phyloP scores from a whole-genome alignment of 2,888 invertebrate species.

The Erebia ligea region DNA sequence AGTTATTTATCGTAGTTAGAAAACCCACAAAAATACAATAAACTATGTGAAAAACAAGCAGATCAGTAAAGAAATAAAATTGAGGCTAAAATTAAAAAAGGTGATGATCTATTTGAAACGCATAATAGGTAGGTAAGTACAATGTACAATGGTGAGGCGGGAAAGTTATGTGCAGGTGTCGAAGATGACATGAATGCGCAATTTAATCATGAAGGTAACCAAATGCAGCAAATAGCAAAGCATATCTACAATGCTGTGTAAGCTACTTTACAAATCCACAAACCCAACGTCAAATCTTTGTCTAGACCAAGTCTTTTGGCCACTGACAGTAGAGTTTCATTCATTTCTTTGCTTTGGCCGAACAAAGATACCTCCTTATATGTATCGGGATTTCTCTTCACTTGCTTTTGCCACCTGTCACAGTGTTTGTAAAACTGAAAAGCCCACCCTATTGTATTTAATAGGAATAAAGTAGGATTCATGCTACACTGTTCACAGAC shows the following conservation, averaged over 20 bases:
- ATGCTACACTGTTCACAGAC: too few relatives aligned
- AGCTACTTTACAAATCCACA: conserved; percentile 57
- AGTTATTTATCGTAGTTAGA: too few relatives aligned
- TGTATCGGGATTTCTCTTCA: conserved; percentile 86
- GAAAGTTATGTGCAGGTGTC: too few relatives aligned
- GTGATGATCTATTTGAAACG: too few relatives aligned
- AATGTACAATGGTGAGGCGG: not conserved
- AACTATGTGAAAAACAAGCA: too few relatives aligned
- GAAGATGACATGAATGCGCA: not conserved
- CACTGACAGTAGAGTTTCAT: conserved; percentile 80
- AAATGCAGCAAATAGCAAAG: not conserved
- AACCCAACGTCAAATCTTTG: conserved; percentile 77
- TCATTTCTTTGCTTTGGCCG: conserved; percentile 80
- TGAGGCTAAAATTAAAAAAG: too few relatives aligned
- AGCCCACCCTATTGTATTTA: conserved; percentile 29
- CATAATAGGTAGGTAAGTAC: too few relatives aligned
- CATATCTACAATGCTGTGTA: conserved; percentile 28
- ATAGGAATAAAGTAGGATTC: not conserved
- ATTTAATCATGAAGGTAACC: not conserved
- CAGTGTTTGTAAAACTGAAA: conserved; percentile 92
- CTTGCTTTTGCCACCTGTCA: conserved; percentile 86
- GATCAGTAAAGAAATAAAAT: too few relatives aligned
- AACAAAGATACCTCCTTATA: conserved; percentile 83
- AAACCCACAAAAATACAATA: too few relatives aligned
- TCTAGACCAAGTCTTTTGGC: conserved; percentile 84